Evolutionary conservation across 2,888 invertebrate genomes (phyloP), one percentile per base, ranked within the genome.

Genomic region (Drosophila prostipennis): DNA sequence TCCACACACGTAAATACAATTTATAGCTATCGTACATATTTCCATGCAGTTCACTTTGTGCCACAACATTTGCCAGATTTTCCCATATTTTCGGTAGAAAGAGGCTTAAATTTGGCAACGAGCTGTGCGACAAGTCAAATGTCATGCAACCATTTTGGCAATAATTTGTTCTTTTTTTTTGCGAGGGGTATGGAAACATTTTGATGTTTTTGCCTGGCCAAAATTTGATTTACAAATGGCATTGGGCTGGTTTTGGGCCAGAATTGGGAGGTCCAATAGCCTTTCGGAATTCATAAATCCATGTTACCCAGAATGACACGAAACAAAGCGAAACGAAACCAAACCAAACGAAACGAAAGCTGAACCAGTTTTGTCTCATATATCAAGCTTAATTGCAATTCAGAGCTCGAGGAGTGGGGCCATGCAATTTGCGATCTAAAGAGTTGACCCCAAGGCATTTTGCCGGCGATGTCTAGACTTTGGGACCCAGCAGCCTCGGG

Each of bases 331-430:
- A 67, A 40, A 32, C 60, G 45, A 23, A 23, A 23, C 23, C 23
- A 46, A 36, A 2, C 19, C 1, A 19, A 19, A 54, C 29, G 16
- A 46, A 49, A 36, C 48, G 73, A 74, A 55, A 46, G 52, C 68
- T 36, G 57, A 49, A 45, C 54, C 72, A 55, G 49, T 72, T 71
- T 52, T 23, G 45, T 29, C 58, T 48, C 74, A 74, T 72, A 74
- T 72, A 54, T 58, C 72, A 67, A 36, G 49, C 60, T 45, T 76
- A 71, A 71, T 71, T 71, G 70, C 70, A 71, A 71, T 73, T 52
- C 55, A 64, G 46, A 11, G 11, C 46, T 11, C 2, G 16, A 6
- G 0, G 65, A 34, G 53, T 19, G 46, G 53, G 46, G 26, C n/a
- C 37, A 37, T 40, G 39, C 67, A 69, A 55, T 55, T 67, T 67